Conservation (phyloP, 2,888 invertebrate species). For the Sarcophaga caerulescens region DNA sequence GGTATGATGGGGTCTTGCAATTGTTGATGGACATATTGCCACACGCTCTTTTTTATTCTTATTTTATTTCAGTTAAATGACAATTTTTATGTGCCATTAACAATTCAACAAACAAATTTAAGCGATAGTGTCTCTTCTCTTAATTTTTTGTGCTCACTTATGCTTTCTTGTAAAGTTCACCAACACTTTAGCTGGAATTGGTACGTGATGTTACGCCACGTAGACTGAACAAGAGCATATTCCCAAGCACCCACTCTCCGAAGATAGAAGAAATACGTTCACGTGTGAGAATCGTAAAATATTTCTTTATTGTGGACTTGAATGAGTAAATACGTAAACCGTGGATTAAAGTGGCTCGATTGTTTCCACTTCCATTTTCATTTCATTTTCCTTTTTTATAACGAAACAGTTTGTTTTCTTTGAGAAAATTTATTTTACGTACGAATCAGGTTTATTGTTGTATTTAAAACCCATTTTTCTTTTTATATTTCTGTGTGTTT, state of each 20-base stretch:
- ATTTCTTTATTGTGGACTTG: background rate
- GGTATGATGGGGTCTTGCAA: background rate
- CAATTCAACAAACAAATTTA: slow-evolving; percentile 27
- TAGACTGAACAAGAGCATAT: background rate
- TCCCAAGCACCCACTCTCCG: background rate
- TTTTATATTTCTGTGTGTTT: too few species aligned
- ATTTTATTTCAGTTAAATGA: slow-evolving; percentile 57
- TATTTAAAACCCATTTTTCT: background rate
- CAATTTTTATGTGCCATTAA: slow-evolving; percentile 28
- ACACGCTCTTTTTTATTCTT: background rate
- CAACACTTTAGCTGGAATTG: slow-evolving; percentile 21
- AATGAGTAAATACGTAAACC: background rate
- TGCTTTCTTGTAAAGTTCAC: background rate
- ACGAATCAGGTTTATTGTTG: slow-evolving; percentile 3
- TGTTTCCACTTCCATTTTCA: background rate
- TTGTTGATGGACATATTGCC: background rate
- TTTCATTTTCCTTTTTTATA: background rate
- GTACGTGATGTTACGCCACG: slow-evolving; percentile 10
- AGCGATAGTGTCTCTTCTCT: background rate
- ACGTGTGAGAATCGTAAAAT: background rate
- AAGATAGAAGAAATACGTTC: background rate
- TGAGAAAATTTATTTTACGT: background rate
- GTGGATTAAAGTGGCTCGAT: background rate
- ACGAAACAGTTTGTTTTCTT: background rate
- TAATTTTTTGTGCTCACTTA: background rate